Evolutionary conservation across 2,888 invertebrate genomes (phyloP).

Genomic region (Spatulosminthurus flaviceps): DNA sequence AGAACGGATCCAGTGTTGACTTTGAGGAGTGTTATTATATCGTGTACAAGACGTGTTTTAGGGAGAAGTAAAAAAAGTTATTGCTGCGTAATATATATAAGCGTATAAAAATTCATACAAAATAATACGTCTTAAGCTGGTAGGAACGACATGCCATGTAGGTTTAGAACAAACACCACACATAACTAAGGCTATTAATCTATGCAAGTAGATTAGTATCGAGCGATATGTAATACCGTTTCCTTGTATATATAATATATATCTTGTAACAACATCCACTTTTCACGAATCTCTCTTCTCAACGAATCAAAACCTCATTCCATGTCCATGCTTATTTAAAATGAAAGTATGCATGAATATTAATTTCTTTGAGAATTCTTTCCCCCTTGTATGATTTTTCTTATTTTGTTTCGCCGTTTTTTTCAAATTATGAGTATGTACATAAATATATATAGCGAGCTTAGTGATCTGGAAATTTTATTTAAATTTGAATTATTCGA

Average conservation of each 20-base stretch:
- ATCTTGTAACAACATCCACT: conserved; percentile 5
- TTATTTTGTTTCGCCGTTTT: too few relatives aligned
- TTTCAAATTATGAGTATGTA: too few relatives aligned
- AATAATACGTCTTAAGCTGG: conserved; percentile 7
- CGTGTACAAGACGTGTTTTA: conserved; percentile 18
- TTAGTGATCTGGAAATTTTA: neutral
- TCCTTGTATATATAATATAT: neutral
- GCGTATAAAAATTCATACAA: conserved; percentile 9
- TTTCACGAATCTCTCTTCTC: conserved; percentile 14
- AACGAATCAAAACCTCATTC: conserved; percentile 12
- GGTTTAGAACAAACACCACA: conserved; percentile 4
- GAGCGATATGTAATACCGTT: neutral
- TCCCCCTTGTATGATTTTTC: neutral
- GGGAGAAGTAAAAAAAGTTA: conserved; percentile 8
- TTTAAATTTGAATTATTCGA: neutral
- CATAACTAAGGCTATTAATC: neutral
- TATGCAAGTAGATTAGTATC: conserved; percentile 12
- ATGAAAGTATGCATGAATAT: neutral
- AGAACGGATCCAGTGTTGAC: neutral
- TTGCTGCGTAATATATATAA: neutral
- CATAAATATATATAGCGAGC: neutral
- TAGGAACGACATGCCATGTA: conserved; percentile 18
- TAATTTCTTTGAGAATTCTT: neutral
- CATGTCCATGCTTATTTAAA: neutral
- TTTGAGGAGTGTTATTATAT: conserved; percentile 18